Percentiles rank a stretch among this genome's conserved stretches.
These are phyloP conservation scores for Rapana venosa DNA, from an alignment of 2,888 invertebrate species.

Conservation along the genomic window DNA sequence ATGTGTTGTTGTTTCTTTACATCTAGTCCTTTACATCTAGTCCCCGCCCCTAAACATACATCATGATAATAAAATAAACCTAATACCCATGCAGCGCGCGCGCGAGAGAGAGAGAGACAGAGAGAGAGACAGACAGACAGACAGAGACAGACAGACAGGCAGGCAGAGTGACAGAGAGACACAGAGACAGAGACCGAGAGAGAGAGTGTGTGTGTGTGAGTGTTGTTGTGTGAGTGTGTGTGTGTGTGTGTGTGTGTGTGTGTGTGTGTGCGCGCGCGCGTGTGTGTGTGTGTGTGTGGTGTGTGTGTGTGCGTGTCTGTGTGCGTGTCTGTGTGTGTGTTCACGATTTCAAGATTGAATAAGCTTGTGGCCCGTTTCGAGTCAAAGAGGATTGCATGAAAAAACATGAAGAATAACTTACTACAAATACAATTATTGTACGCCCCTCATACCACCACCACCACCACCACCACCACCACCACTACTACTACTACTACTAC, in stretches of 20 bases:
- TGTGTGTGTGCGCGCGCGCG: not conserved
- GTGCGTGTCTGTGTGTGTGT: not conserved
- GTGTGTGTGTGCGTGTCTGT: not conserved
- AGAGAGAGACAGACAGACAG: too few relatives aligned
- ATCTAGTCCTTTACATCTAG: too few relatives aligned
- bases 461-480: not conserved
- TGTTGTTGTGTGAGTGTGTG: too few relatives aligned
- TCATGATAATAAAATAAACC: too few relatives aligned
- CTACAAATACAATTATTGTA: not conserved
- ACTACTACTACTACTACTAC: not conserved
- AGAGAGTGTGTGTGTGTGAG: not conserved
- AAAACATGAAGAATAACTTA: not conserved
- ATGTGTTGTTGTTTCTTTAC: too few relatives aligned
- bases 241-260: not conserved
- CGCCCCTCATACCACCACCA: not conserved
- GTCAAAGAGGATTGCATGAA: too few relatives aligned
- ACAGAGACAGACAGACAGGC: too few relatives aligned
- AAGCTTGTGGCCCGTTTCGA: too few relatives aligned
- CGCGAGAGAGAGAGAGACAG: too few relatives aligned
- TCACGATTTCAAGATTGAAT: not conserved
- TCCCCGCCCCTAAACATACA: too few relatives aligned
- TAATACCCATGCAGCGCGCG: too few relatives aligned
- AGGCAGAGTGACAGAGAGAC: too few relatives aligned
- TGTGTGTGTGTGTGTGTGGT: not conserved
- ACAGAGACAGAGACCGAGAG: not conserved